Percentiles rank a stretch among this genome's conserved stretches.
Conservation (phyloP, 2,113 vertebrate species). For the Microtus richardsoni region DNA sequence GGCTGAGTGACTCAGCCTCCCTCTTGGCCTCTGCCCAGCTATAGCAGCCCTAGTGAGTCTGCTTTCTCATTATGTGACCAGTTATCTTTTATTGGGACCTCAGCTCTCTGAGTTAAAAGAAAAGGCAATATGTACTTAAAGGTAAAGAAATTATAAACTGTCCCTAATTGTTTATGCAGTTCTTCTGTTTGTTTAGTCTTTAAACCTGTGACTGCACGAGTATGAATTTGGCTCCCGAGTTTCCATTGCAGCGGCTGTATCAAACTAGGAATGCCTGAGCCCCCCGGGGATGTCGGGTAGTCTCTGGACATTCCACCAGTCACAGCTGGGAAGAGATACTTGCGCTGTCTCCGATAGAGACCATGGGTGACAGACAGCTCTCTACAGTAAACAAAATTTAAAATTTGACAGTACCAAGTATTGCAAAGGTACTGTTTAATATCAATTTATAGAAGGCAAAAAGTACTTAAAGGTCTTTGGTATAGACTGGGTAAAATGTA, state of each 20-base stretch:
- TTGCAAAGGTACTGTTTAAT: background rate
- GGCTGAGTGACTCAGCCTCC: background rate
- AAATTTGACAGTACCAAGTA: background rate
- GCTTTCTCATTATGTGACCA: background rate
- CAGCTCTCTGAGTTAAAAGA: background rate
- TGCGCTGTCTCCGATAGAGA: background rate
- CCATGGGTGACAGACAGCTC: background rate
- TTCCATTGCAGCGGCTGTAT: background rate
- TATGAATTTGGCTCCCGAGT: background rate
- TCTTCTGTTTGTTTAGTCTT: background rate
- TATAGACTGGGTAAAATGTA: background rate
- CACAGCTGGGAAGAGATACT: background rate
- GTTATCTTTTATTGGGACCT: background rate
- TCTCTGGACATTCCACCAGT: background rate
- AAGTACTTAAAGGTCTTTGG: background rate
- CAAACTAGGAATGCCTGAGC: background rate
- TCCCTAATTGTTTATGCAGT: background rate
- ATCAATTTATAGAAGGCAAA: conserved; percentile 1
- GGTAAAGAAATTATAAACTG: background rate
- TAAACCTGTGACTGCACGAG: background rate
- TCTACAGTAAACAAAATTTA: background rate
- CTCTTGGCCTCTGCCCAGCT: background rate
- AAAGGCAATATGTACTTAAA: background rate
- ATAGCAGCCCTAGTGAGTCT: background rate
- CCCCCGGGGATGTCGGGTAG: background rate